A percentile compares a stretch with the other conserved stretches of the same genome.
Evolutionary conservation across 2,113 vertebrate genomes (phyloP).

Genomic region (Mastomys coucha): DNA sequence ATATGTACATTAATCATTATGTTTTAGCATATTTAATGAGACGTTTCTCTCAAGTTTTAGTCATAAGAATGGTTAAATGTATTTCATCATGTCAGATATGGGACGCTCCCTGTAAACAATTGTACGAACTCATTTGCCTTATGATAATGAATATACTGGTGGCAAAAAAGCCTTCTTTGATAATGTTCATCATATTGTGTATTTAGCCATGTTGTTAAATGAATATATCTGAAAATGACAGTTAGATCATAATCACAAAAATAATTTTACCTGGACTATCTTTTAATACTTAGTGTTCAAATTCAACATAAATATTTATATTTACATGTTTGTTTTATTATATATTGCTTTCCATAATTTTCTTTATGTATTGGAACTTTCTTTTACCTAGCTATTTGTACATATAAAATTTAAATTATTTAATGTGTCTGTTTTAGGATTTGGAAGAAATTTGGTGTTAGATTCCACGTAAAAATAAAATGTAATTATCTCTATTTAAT

Average conservation of each 20-base stretch:
- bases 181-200: not conserved
- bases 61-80: not conserved
- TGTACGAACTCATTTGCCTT: not conserved
- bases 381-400: not conserved
- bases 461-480: not conserved
- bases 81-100: not conserved
- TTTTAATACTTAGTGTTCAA: not conserved
- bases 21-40: conserved; percentile 1
- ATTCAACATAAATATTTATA: not conserved
- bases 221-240: not conserved
- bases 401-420: not conserved
- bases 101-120: too few species aligned
- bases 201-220: not conserved
- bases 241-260: not conserved
- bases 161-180: not conserved
- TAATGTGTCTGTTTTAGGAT: conserved; percentile 7
- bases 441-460: not conserved
- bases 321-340: not conserved
- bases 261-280: not conserved
- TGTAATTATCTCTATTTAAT: conserved; percentile 1
- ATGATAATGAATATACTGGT: not conserved
- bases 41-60: not conserved
- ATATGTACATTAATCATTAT: not conserved
- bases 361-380: conserved; percentile 4
- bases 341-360: not conserved